Base-by-base conservation (phyloP, 1,140 invertebrate genomes). In the Drosophila hydei region DNA sequence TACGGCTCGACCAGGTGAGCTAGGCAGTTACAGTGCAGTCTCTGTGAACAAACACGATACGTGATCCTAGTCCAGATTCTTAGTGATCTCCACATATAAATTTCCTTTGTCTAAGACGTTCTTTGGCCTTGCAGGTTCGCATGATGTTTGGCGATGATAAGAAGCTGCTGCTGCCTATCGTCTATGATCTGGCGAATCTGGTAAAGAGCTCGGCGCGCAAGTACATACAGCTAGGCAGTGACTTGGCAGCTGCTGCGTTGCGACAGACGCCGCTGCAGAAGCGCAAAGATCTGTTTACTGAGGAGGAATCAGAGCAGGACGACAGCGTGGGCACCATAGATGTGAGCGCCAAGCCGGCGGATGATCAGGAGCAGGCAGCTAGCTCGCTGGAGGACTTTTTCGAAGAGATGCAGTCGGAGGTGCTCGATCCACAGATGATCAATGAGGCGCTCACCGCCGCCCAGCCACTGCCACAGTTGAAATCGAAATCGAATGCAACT, bases 161-260 rank as follows among this genome's bases (percentile, higher is more conserved):
- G 36, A 93, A 94, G 18, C 90, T 95, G 1, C 92, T 94, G 90
- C 76, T 95, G 38, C 94, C 94, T 19, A 94, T 95, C 63, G 92
- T 94, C 51, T 92, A 92, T 64, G 94, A 95, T 77, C 94, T 94
- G 72, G 94, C 94, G 0, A 94, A 94, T 75, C 92, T 95, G 38
- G 93, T 95, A 40, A 91, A 90, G 48, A 92, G 91, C 56, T 91
- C 92, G 0, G 90, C 92, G n/a, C 72, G 77, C 62, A 88, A 77
- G 85, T 93, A 77, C 18, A 79, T 90, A 58, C 88, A 77, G 76
- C 87, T 74, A 81, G 92, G 71, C 54, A 93, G 30, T 69, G 93
- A 77, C 73, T 83, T 92, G 75, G 92, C 79, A 84, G 62, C 67
- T 0, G 90, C 92, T 52, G 59, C 79, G 75, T 16, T 75, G 38